Percentiles rank a stretch among this genome's conserved stretches.
Conservation (phyloP, 2,113 vertebrate genomes). For the Hylia prasina region DNA sequence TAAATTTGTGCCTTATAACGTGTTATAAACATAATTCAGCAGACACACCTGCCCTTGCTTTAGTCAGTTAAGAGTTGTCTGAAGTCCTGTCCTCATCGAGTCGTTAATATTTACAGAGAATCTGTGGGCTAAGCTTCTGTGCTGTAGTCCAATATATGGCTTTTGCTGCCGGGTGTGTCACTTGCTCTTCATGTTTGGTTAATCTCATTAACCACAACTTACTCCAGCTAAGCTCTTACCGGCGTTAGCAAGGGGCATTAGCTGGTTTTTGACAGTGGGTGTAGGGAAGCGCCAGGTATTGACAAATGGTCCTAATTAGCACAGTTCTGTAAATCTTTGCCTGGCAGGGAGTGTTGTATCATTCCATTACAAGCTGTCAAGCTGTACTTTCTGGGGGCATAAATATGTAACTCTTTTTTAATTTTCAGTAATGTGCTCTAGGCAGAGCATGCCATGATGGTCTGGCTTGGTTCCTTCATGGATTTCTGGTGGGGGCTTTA, state of each 20-base stretch:
- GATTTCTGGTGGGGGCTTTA: background rate
- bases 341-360: background rate
- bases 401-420: background rate
- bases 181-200: background rate
- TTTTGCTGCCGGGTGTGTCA: slow-evolving; percentile 9
- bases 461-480: background rate
- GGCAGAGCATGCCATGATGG: fast-evolving
- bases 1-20: background rate
- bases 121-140: background rate
- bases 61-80: background rate
- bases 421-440: background rate
- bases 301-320: slow-evolving; percentile 35
- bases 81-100: background rate
- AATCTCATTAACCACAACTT: background rate
- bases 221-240: background rate
- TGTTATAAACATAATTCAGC: background rate
- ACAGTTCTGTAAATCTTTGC: slow-evolving; percentile 3
- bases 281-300: background rate
- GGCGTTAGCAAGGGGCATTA: background rate
- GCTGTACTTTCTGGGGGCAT: background rate
- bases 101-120: background rate
- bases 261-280: background rate
- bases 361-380: background rate
- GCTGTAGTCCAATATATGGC: background rate
- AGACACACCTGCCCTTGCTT: background rate